Conservation (phyloP, 2,888 invertebrate genomes). For the Apocheima hispidaria region DNA sequence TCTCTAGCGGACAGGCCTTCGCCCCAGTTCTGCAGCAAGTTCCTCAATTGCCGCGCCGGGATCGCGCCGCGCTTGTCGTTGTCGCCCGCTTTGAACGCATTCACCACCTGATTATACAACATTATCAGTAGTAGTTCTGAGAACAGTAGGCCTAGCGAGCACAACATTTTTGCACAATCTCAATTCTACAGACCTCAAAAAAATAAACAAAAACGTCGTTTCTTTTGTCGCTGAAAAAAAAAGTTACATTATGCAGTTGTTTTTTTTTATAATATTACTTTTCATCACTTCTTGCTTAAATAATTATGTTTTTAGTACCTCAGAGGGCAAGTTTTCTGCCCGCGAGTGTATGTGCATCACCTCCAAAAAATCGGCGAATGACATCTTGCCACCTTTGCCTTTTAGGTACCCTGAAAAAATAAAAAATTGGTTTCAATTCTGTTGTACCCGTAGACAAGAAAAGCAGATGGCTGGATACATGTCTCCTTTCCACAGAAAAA, state of each 20-base stretch:
- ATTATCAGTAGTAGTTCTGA: too few species aligned
- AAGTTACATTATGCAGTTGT: too few species aligned
- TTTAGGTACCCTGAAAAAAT: slow-evolving; percentile 72
- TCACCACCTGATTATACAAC: slow-evolving; percentile 88
- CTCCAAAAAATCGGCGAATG: slow-evolving; percentile 97
- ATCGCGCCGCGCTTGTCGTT: slow-evolving; percentile 90
- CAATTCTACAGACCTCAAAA: too few species aligned
- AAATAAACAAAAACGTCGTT: too few species aligned
- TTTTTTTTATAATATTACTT: too few species aligned
- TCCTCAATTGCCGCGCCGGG: slow-evolving; percentile 93
- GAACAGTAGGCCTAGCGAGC: too few species aligned
- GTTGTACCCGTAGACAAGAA: too few species aligned
- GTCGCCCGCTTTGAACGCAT: slow-evolving; percentile 96
- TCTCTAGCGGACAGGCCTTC: slow-evolving; percentile 92
- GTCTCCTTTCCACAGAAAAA: too few species aligned
- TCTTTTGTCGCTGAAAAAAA: too few species aligned
- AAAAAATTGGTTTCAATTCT: neutral
- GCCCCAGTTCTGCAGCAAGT: slow-evolving; percentile 96
- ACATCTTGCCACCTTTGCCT: slow-evolving; percentile 93
- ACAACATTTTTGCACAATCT: too few species aligned
- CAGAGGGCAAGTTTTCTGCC: slow-evolving; percentile 90
- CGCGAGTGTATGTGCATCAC: slow-evolving; percentile 97
- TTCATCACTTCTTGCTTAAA: too few species aligned
- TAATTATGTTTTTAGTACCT: slow-evolving; percentile 25
- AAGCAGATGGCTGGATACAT: too few species aligned